Percentiles rank a stretch among this genome's conserved stretches.
Evolutionary conservation across 2,888 invertebrate species (phyloP).

Genomic region (Drosophila nr. medialis): DNA sequence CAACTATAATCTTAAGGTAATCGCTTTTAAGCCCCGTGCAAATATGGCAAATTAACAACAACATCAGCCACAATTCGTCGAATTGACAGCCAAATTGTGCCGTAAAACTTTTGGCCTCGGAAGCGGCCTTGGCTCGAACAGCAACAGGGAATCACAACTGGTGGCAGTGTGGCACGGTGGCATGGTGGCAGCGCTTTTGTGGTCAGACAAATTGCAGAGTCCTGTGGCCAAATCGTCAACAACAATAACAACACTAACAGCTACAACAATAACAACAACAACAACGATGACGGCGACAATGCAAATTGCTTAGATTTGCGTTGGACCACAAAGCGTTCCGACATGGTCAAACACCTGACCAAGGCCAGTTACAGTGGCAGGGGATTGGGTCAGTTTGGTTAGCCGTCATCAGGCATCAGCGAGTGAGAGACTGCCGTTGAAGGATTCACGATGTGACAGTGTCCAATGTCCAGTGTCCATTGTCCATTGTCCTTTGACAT

Average conservation of each 20-base stretch:
- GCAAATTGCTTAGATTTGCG: conserved; percentile 76
- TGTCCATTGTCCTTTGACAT: conserved; percentile 63
- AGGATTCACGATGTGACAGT: conserved; percentile 85
- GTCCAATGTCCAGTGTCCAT: conserved; percentile 31
- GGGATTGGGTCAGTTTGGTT: background rate
- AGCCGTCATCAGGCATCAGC: conserved; percentile 39
- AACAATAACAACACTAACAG: conserved; percentile 19
- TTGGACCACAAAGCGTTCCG: conserved; percentile 68
- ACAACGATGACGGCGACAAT: conserved; percentile 43
- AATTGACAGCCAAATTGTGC: conserved; percentile 28
- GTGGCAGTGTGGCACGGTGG: background rate
- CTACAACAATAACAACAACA: conserved; percentile 15
- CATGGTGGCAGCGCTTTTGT: conserved; percentile 49
- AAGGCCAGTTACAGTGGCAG: conserved; percentile 5
- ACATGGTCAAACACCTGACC: conserved; percentile 57
- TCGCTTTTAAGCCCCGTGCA: background rate
- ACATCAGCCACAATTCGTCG: conserved; percentile 28
- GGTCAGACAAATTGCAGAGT: conserved; percentile 63
- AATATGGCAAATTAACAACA: conserved; percentile 40
- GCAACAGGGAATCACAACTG: background rate
- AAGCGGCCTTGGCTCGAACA: conserved; percentile 1
- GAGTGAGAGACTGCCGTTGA: conserved; percentile 68
- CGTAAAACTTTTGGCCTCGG: conserved; percentile 20
- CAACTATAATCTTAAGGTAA: conserved; percentile 4
- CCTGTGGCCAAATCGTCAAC: conserved; percentile 57